Conservation (phyloP, 2,113 vertebrate species). For the Microcebus tavaratra region DNA sequence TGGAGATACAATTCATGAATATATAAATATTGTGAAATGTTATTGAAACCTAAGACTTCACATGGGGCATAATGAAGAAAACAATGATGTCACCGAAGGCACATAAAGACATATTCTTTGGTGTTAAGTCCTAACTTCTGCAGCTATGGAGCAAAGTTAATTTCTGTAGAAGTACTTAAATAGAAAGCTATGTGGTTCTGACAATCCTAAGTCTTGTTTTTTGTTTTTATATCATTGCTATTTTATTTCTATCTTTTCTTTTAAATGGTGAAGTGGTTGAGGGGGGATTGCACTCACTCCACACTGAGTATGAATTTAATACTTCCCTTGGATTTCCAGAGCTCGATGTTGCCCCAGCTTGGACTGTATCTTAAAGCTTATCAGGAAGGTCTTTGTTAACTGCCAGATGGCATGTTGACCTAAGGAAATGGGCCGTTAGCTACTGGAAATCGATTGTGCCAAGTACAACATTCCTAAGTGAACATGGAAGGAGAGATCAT, state of each 20-base stretch:
- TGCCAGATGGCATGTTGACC: slow-evolving; percentile 78
- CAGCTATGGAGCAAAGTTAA: background rate
- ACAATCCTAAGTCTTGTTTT: background rate
- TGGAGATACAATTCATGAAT: background rate
- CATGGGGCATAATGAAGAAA: background rate
- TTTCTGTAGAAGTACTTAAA: background rate
- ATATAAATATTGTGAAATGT: background rate
- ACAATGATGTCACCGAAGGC: background rate
- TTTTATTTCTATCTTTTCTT: background rate
- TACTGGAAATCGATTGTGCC: slow-evolving; percentile 81
- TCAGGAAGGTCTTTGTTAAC: slow-evolving; percentile 32
- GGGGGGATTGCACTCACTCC: background rate
- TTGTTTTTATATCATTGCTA: background rate
- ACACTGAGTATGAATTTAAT: background rate
- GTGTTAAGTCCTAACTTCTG: background rate
- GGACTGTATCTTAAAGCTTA: slow-evolving; percentile 50
- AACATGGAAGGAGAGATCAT: slow-evolving; percentile 78
- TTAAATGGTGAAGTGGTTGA: background rate
- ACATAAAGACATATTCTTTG: background rate
- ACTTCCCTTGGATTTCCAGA: background rate
- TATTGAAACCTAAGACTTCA: background rate
- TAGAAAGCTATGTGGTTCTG: background rate
- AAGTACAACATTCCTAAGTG: slow-evolving; percentile 84
- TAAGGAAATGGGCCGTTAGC: slow-evolving; percentile 82
- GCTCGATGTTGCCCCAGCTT: background rate